phyloP scores from a whole-genome alignment of 53 echinoderm and acorn worm species.

The Pentamera pediparva region DNA sequence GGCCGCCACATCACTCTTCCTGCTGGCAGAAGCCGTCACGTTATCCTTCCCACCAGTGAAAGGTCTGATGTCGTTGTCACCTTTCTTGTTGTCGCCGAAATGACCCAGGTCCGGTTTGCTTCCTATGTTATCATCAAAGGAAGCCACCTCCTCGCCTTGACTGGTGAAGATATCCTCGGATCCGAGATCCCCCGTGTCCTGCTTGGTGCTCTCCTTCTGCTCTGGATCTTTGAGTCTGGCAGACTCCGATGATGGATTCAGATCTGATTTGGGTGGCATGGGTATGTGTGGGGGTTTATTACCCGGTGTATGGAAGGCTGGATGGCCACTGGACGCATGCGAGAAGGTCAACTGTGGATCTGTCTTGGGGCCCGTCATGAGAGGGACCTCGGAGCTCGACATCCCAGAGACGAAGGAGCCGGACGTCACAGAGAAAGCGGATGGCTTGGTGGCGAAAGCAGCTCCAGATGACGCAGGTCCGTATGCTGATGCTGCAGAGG shows the following conservation, averaged over 20 bases:
- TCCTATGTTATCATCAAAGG: no score
- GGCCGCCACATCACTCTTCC: no score
- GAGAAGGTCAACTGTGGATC: conserved; percentile 13
- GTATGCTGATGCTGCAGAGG: background rate
- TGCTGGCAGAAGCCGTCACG: no score
- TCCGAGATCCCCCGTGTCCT: no score
- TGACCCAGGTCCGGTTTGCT: no score
- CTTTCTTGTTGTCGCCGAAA: background rate
- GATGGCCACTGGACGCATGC: background rate
- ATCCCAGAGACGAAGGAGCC: conserved; percentile 8
- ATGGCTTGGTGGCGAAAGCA: conserved; percentile 12
- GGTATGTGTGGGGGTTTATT: conserved; percentile 8
- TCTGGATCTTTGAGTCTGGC: background rate
- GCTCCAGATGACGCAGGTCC: conserved; percentile 6
- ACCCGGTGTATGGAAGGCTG: no score
- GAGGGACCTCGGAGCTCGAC: background rate
- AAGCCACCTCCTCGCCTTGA: no score
- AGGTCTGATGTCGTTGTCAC: background rate
- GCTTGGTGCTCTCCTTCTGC: background rate
- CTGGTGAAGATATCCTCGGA: no score
- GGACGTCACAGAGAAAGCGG: conserved; percentile 12
- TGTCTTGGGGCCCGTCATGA: conserved; percentile 8
- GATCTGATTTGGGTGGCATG: background rate
- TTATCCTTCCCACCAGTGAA: background rate
- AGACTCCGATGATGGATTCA: background rate